Evolutionary conservation across 2,113 vertebrate species (phyloP).

Genomic region (Sclerurus mexicanus): DNA sequence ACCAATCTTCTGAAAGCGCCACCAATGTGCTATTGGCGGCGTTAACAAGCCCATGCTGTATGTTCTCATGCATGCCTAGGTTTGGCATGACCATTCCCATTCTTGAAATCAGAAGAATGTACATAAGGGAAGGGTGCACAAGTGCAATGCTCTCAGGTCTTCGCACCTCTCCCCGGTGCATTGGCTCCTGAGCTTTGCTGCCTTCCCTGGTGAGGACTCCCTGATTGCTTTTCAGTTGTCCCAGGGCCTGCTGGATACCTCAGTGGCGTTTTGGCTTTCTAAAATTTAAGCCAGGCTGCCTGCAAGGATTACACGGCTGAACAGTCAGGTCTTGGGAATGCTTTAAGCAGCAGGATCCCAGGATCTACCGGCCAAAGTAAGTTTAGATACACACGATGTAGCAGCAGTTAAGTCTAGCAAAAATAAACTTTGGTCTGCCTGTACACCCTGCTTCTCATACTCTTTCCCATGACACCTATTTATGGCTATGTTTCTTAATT

Average conservation of each 20-base stretch:
- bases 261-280: background rate
- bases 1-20: background rate
- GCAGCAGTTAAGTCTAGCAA: background rate
- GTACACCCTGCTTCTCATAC: background rate
- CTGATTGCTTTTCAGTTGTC: background rate
- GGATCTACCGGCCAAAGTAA: background rate
- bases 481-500: background rate
- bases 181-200: background rate
- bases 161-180: background rate
- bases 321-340: background rate
- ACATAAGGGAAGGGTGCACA: accelerated
- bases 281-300: background rate
- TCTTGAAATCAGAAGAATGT: background rate
- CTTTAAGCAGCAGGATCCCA: background rate
- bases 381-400: background rate
- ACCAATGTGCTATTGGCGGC: accelerated
- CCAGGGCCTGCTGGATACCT: background rate
- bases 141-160: background rate
- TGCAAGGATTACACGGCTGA: background rate
- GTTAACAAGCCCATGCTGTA: accelerated
- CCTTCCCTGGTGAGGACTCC: background rate
- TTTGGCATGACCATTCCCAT: background rate
- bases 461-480: background rate
- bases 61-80: accelerated
- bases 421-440: background rate